phyloP scores from a whole-genome alignment of 2,797 vertebrate species.

The Muscicapa comitata region DNA sequence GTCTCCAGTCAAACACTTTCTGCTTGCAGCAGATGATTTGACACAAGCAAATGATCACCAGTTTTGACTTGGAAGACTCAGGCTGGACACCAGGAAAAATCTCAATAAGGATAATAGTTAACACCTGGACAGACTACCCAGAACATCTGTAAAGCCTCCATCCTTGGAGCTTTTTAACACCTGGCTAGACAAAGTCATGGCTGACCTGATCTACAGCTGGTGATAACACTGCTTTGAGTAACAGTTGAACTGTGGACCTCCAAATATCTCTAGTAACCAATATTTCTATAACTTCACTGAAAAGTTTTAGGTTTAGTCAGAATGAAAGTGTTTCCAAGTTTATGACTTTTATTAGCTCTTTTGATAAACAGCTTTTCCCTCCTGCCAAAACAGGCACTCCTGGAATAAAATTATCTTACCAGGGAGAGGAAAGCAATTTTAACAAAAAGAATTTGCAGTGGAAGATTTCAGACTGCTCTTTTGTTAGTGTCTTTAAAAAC shows the following conservation, averaged over 20 bases:
- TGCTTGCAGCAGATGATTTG: background rate
- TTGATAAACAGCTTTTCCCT: background rate
- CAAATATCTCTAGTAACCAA: background rate
- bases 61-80: background rate
- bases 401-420: background rate
- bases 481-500: background rate
- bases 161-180: background rate
- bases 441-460: background rate
- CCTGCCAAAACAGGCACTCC: background rate
- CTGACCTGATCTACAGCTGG: background rate
- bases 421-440: background rate
- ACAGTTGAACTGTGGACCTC: background rate
- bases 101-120: background rate
- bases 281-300: background rate
- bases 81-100: background rate
- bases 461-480: background rate
- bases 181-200: background rate
- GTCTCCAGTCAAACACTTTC: background rate
- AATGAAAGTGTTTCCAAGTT: background rate
- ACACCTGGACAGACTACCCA: background rate
- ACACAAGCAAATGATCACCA: background rate
- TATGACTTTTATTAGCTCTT: constrained; percentile 18
- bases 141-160: background rate
- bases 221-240: background rate
- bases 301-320: background rate